phyloP scores from a whole-genome alignment of 2,888 invertebrate genomes.

The Noctua janthina region DNA sequence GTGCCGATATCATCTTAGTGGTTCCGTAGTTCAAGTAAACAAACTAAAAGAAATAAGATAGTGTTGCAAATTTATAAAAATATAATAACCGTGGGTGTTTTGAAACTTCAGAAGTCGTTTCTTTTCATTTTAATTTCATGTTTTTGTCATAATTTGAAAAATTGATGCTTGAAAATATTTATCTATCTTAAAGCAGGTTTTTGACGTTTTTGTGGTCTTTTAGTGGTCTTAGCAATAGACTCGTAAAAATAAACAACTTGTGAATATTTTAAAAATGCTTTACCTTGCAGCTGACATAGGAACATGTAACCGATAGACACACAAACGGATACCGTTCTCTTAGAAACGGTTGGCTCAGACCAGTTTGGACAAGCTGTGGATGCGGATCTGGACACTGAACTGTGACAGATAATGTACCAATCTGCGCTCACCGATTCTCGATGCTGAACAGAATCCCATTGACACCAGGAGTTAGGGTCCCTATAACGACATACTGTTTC shows the following conservation, averaged over 20 bases:
- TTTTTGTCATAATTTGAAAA: neutral
- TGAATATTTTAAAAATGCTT: neutral
- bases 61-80: neutral
- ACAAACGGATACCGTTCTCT: neutral
- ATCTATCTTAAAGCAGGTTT: neutral
- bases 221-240: neutral
- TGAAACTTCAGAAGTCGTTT: neutral
- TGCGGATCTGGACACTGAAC: neutral
- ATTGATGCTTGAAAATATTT: neutral
- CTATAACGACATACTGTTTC: neutral
- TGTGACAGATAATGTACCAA: neutral
- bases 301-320: neutral
- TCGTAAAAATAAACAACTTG: neutral
- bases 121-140: neutral
- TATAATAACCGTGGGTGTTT: neutral
- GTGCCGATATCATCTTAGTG: conserved; percentile 40
- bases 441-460: neutral
- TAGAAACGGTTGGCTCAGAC: neutral
- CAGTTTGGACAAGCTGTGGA: neutral
- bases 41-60: neutral
- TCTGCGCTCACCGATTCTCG: neutral
- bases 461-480: too few relatives aligned
- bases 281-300: neutral
- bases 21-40: conserved; percentile 18
- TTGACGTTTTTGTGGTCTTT: neutral